Percentiles rank a stretch among this genome's conserved stretches.
Conservation (phyloP, 2,797 vertebrate genomes). For the Phalloptychus januarius region DNA sequence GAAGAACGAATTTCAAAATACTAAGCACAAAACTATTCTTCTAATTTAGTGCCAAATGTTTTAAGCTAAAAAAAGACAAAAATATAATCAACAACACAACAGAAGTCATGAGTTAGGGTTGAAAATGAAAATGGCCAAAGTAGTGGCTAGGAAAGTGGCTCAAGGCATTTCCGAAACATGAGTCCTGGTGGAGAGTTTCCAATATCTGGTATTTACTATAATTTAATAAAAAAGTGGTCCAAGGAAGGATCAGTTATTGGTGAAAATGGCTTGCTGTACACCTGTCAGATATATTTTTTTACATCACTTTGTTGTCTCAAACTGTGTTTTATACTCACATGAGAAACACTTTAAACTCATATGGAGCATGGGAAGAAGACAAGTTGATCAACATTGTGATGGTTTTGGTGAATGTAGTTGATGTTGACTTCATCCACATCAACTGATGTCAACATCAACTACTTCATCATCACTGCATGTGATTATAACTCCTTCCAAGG, state of each 20-base stretch:
- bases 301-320: background rate
- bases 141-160: background rate
- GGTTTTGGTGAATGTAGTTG: slow-evolving; percentile 1
- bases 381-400: background rate
- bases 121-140: background rate
- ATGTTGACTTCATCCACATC: no score
- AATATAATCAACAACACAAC: background rate
- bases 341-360: background rate
- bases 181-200: background rate
- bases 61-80: background rate
- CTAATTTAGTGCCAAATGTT: background rate
- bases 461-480: background rate
- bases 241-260: background rate
- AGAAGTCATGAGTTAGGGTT: background rate
- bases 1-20: background rate
- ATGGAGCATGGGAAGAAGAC: background rate
- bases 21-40: background rate
- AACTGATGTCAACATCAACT: background rate
- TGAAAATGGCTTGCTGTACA: background rate
- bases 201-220: background rate
- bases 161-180: background rate
- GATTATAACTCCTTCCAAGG: background rate
- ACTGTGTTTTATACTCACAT: background rate
- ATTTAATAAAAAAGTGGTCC: background rate
- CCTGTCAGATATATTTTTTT: background rate